Conservation (phyloP, 53 echinoderm and acorn worm genomes). For the Paracentrotus lividus region DNA sequence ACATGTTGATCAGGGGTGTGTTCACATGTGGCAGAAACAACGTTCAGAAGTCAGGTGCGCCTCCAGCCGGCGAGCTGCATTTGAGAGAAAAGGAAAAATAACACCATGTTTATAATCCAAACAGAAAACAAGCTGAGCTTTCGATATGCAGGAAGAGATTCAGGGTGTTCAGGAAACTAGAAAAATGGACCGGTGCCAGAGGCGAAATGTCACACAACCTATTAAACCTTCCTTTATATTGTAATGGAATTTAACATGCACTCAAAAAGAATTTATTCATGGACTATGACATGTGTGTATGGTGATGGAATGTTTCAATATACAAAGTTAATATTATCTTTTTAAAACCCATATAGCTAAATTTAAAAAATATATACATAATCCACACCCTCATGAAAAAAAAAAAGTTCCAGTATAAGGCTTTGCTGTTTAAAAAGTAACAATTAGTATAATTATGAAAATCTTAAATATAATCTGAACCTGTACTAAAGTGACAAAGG, state of each 20-base stretch:
- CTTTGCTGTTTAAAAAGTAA: too few relatives aligned
- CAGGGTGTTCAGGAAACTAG: conserved; percentile 45
- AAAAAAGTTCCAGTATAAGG: too few relatives aligned
- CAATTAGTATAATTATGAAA: too few relatives aligned
- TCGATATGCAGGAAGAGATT: conserved; percentile 17
- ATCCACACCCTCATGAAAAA: too few relatives aligned
- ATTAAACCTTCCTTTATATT: conserved; percentile 7
- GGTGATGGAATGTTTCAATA: background rate
- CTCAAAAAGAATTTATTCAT: conserved; percentile 5
- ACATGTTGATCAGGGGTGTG: conserved; percentile 28
- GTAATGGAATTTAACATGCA: conserved; percentile 25
- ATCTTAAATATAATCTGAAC: too few relatives aligned
- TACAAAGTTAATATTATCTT: too few relatives aligned
- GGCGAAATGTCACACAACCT: background rate
- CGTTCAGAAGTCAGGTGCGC: background rate
- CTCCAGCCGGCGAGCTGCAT: background rate
- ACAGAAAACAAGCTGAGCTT: conserved; percentile 33
- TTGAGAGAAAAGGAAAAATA: conserved; percentile 23
- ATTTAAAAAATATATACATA: too few relatives aligned
- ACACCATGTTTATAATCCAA: conserved; percentile 50
- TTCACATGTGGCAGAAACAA: conserved; percentile 9
- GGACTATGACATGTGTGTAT: background rate
- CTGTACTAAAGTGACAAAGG: too few relatives aligned
- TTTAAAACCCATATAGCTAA: too few relatives aligned
- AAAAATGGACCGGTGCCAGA: conserved; percentile 49